Conservation (phyloP, 1,140 invertebrate genomes). For the Amphibalanus amphitrite region DNA sequence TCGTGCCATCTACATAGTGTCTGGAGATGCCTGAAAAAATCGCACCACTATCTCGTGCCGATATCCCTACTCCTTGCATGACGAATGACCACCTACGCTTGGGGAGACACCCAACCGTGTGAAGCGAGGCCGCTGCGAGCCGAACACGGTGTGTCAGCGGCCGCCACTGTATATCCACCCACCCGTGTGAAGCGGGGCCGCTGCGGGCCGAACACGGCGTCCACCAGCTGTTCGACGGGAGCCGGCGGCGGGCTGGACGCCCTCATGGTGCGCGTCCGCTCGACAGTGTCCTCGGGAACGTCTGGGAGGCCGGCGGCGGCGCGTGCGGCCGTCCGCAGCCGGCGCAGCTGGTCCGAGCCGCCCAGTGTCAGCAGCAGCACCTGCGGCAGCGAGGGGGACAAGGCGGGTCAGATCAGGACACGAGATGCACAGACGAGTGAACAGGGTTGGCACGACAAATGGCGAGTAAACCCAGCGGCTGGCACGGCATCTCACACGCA, state of each 20-base stretch:
- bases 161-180: no score
- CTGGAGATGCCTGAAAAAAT: no score
- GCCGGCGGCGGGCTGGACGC: slow-evolving; percentile 86
- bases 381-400: no score
- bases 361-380: slow-evolving; percentile 74
- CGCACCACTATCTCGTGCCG: no score
- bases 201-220: slow-evolving; percentile 48
- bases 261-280: slow-evolving; percentile 79
- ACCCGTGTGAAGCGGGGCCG: slow-evolving; percentile 41
- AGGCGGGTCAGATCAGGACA: no score
- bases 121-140: slow-evolving; percentile 33
- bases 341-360: slow-evolving; percentile 58
- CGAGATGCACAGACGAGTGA: no score
- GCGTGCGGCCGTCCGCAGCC: background rate
- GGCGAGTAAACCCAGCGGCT: no score
- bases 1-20: no score
- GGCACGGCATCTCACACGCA: no score
- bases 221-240: slow-evolving; percentile 66
- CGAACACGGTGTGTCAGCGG: slow-evolving; percentile 70
- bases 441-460: no score
- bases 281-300: slow-evolving; percentile 65
- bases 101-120: slow-evolving; percentile 38
- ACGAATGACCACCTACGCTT: no score
- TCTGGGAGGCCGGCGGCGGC: background rate
- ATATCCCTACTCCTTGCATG: no score